Base-by-base conservation (phyloP, 35 echinoderm and acorn worm genomes). In the Ophioderma brevispina region DNA sequence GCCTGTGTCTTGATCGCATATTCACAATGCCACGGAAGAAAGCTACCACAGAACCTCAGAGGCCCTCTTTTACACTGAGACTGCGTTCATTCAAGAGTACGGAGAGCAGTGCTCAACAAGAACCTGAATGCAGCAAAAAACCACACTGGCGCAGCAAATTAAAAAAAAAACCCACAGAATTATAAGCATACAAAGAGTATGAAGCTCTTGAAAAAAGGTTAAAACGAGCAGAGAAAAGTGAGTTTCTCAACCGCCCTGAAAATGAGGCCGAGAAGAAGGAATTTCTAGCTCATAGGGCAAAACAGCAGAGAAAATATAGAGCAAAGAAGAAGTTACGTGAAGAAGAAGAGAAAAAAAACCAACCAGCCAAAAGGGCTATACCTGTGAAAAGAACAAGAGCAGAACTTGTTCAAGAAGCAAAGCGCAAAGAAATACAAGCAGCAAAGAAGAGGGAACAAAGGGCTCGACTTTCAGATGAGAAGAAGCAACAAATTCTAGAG, bases 371-470 rank as follows among this genome's bases (percentile, higher is more conserved):
- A 59, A 13, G 55, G 13, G 55, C 13, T n/a, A 13, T 13, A 15
- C 55, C 55, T 15, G 55, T 59, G n/a, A 59, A 59, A 59, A 59
- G 13, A n/a, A 59, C 55, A n/a, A 59, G 55, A 59, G 55, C 13
- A 15, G 13, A 59, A 59, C 55, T 59, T 59, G 55, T 15, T 15
- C 13, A 59, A 59, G 55, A 59, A 6, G 80, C 80, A 0, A 38
- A 33, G 30, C 35, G 80, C 3, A 82, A 82, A 82, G 80, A 82
- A 82, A 82, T 82, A 40, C 80, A 82, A 82, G 3, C 80, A 31
- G 80, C 80, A 40, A 82, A 82, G 40, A 82, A 82, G 32, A 49
- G 80, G 43, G 40, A 82, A 39, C 80, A 82, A 82, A 82, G 80
- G 40, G 80, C 80, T 82, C 32, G 40, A 40, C 80, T 82, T 28